phyloP scores from a whole-genome alignment of 2,113 vertebrate genomes.

The Sminthopsis crassicaudata region DNA sequence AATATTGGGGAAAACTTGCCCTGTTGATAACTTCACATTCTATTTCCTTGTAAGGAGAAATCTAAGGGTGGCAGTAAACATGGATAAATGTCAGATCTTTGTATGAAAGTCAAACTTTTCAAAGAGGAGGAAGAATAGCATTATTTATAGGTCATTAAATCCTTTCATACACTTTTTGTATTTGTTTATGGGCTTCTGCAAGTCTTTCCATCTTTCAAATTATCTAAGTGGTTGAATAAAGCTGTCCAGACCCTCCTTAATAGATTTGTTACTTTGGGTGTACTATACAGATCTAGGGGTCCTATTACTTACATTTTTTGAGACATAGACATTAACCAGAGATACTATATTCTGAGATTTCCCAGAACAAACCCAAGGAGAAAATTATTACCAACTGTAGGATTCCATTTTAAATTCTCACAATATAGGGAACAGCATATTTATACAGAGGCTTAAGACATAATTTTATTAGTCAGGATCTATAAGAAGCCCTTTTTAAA shows the following conservation, averaged over 20 bases:
- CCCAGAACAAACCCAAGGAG: neutral
- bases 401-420: slow-evolving; percentile 54
- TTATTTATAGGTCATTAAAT: neutral
- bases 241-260: neutral
- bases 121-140: neutral
- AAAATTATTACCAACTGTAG: neutral
- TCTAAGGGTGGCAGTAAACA: neutral
- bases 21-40: neutral
- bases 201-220: neutral
- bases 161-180: neutral
- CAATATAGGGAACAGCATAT: slow-evolving; percentile 53
- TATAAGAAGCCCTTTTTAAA: slow-evolving; percentile 29
- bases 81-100: neutral
- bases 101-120: neutral
- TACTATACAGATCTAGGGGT: neutral
- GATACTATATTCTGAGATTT: neutral
- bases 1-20: neutral
- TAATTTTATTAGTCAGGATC: slow-evolving; percentile 57
- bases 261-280: neutral
- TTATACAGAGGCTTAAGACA: slow-evolving; percentile 49
- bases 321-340: neutral
- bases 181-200: neutral
- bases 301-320: neutral
- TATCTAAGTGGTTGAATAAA: neutral
- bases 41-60: neutral